Evolutionary conservation across 2,888 invertebrate species (phyloP).

Genomic region (Keiferia lycopersicella): DNA sequence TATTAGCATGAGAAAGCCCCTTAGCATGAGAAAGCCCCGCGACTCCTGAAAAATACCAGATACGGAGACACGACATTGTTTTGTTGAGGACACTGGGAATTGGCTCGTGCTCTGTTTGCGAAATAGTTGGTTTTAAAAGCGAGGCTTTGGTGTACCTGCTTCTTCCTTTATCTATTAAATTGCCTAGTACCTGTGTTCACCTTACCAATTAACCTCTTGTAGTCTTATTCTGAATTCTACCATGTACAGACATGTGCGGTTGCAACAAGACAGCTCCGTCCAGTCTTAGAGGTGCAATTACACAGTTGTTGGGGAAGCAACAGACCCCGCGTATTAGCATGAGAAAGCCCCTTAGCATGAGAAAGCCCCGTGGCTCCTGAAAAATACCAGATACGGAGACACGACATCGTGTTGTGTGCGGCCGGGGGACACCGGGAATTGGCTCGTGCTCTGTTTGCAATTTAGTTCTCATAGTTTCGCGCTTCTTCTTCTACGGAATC

Average conservation of each 20-base stretch:
- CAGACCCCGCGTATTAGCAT: constrained; percentile 46
- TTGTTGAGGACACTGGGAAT: not conserved
- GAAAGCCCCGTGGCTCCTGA: constrained; percentile 39
- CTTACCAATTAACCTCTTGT: no score
- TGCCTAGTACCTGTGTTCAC: no score
- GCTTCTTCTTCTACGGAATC: no score
- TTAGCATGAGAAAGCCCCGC: constrained; percentile 55
- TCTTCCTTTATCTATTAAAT: no score
- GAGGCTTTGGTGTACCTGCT: no score
- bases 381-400: constrained; percentile 14
- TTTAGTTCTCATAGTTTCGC: not conserved
- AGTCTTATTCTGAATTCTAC: no score
- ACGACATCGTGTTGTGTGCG: not conserved
- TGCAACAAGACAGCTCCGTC: constrained; percentile 44
- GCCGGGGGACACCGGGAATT: not conserved
- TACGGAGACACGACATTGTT: not conserved
- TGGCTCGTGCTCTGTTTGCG: not conserved
- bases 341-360: constrained; percentile 52
- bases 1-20: constrained; percentile 57
- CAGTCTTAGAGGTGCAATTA: constrained; percentile 64
- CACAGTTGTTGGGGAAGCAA: constrained; percentile 62
- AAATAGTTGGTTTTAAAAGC: not conserved
- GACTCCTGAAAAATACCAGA: constrained; percentile 13
- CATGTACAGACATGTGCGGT: no score
- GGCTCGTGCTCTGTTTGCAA: not conserved